Base-by-base conservation (phyloP, 2,888 invertebrate genomes). In the Heliothis peltigera region DNA sequence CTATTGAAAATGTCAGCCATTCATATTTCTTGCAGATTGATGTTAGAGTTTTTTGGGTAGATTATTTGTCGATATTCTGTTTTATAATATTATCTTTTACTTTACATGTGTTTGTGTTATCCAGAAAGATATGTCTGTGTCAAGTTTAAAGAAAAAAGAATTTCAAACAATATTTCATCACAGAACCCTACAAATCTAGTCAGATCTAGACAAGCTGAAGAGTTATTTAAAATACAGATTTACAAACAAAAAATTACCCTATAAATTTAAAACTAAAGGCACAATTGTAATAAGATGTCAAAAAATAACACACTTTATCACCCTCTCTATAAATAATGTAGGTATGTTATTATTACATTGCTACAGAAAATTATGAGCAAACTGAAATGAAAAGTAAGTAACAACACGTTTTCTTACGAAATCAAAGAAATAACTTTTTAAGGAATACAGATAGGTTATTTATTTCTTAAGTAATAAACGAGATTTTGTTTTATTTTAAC, bases 241-340 rank as follows among this genome's bases (percentile, higher is more conserved):
- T 15, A 39, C 39, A 15, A 47, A 22, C 17, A 21, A 67, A 47
- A 67, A 17, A 7, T 12, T 17, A 2, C 4, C 32, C 48, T 49
- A 59, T 44, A 59, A 65, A 59, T 65, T 49, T 47, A 6, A 62
- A 70, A 70, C 51, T 54, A 39, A 46, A 32, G 28, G 19, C n/a
- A 12, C 17, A 66, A 73, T 15, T n/a, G 19, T 53, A 70, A 74
- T 67, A 67, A 73, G 49, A 42, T 59, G 28, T 67, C 75, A 42
- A 32, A 2, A 0, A 46, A 28, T 67, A 54, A 44, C 2, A 65
- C 17, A 56, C 56, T 52, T 12, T 52, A 57, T 69, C 48, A 53
- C 39, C 8, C 22, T 25, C 6, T 42, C 10, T 17, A 59, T 59
- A 74, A 70, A 74, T 58, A 70, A 53, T 65, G 19, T 69, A n/a